Evolutionary conservation across 2,888 invertebrate genomes (phyloP).

Genomic region (Fragum whitleyi): DNA sequence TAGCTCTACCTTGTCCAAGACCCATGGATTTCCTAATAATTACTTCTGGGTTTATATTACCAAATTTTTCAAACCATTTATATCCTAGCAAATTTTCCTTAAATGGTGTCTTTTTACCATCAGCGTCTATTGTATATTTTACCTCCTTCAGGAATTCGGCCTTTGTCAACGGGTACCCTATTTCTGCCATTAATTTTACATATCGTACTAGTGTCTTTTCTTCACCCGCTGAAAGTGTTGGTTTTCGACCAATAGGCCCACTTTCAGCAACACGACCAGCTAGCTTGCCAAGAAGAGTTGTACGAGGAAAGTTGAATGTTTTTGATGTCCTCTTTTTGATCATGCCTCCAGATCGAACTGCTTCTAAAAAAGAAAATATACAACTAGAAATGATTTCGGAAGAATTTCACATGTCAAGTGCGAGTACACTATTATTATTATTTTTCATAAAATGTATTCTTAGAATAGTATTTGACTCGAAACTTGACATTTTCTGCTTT

Average conservation of each 20-base stretch:
- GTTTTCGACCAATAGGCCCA: conserved; percentile 1
- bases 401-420: too few relatives aligned
- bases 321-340: conserved; percentile 23
- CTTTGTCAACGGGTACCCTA: conserved; percentile 29
- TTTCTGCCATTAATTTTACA: conserved; percentile 23
- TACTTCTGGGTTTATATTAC: background rate
- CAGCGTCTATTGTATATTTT: conserved; percentile 31
- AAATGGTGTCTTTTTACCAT: conserved; percentile 9
- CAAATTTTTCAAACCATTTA: conserved; percentile 15
- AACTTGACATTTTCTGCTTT: too few relatives aligned
- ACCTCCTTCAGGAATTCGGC: conserved; percentile 21
- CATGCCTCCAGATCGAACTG: background rate
- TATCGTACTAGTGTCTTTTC: conserved; percentile 30
- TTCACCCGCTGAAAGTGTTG: conserved; percentile 26
- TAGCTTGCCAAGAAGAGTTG: conserved; percentile 38
- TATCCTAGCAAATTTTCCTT: conserved; percentile 39
- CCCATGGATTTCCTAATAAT: background rate
- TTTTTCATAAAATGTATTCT: too few relatives aligned
- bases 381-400: too few relatives aligned
- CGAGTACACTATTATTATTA: too few relatives aligned
- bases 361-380: too few relatives aligned
- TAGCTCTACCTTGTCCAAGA: conserved; percentile 28
- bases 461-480: too few relatives aligned
- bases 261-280: conserved; percentile 19
- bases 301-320: background rate